Percentiles rank a stretch among this genome's conserved stretches.
phyloP scores from a whole-genome alignment of 1,140 invertebrate genomes.

The Gyrodactylus bullatarudis region DNA sequence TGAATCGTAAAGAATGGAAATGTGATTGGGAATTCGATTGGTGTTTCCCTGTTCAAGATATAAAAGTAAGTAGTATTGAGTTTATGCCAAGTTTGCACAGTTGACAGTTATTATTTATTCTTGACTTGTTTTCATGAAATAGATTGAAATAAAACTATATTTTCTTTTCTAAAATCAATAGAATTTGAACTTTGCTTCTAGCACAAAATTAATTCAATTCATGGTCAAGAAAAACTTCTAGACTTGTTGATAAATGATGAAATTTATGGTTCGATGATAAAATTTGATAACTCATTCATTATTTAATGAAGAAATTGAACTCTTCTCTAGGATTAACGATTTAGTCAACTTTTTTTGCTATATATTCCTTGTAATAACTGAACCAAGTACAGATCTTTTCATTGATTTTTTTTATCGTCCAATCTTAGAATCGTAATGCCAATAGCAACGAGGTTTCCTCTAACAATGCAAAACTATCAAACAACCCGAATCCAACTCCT shows the following conservation, averaged over 20 bases:
- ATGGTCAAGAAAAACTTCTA: background rate
- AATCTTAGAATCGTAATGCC: background rate
- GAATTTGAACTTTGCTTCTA: background rate
- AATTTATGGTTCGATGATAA: too few species aligned
- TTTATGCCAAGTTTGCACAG: background rate
- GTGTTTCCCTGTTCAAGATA: background rate
- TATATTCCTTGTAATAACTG: too few species aligned
- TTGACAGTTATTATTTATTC: too few species aligned
- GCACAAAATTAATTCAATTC: background rate
- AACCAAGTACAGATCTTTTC: too few species aligned
- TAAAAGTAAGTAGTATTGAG: background rate
- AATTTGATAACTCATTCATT: too few species aligned
- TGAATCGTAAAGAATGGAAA: constrained; percentile 16
- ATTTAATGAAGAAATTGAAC: too few species aligned
- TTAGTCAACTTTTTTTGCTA: too few species aligned
- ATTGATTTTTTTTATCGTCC: background rate
- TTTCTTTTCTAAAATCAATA: background rate
- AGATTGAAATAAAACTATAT: background rate
- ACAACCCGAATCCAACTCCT: background rate
- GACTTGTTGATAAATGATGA: background rate
- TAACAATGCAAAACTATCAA: background rate
- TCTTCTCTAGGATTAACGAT: too few species aligned
- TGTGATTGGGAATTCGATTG: constrained; percentile 6
- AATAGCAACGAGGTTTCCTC: background rate
- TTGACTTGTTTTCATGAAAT: too few species aligned